A percentile compares a stretch with the other conserved stretches of the same genome.
Evolutionary conservation across 2,797 vertebrate species (phyloP).

Genomic region (Atherinosoma microstoma): DNA sequence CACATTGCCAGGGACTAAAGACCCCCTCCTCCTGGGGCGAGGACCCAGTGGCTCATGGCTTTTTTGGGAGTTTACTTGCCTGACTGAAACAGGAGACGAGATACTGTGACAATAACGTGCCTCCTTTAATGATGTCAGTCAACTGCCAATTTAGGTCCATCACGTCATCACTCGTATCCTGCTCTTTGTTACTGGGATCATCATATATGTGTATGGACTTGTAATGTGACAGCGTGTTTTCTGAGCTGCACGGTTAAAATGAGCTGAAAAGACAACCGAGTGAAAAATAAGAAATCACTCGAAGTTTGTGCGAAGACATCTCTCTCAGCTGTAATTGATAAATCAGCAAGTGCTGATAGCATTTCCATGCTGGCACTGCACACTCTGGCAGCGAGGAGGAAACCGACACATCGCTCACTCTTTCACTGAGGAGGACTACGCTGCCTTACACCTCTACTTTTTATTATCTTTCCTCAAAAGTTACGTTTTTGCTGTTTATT

Average conservation of each 20-base stretch:
- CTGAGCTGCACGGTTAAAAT: slow-evolving; percentile 39
- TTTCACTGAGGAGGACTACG: slow-evolving; percentile 39
- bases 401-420: slow-evolving; percentile 47
- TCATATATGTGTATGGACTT: slow-evolving; percentile 42
- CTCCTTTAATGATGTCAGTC: slow-evolving; percentile 78
- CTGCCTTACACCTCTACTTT: background rate
- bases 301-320: slow-evolving; percentile 12
- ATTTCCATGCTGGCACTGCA: slow-evolving; percentile 18
- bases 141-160: slow-evolving; percentile 33
- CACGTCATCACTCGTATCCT: slow-evolving; percentile 45
- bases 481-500: slow-evolving; percentile 9
- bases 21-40: slow-evolving; percentile 49
- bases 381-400: slow-evolving; percentile 23
- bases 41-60: slow-evolving; percentile 43
- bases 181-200: slow-evolving; percentile 28
- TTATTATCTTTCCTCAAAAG: slow-evolving; percentile 7
- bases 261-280: slow-evolving; percentile 14
- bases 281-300: too few relatives aligned
- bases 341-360: slow-evolving; percentile 49
- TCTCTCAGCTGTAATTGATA: slow-evolving; percentile 30
- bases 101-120: slow-evolving; percentile 4
- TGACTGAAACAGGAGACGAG: slow-evolving; percentile 76
- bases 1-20: slow-evolving; percentile 59
- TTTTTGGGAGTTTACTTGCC: slow-evolving; percentile 43
- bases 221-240: slow-evolving; percentile 31